Base-by-base conservation (phyloP, 2,797 vertebrate genomes). In the Gobio occitaniae region DNA sequence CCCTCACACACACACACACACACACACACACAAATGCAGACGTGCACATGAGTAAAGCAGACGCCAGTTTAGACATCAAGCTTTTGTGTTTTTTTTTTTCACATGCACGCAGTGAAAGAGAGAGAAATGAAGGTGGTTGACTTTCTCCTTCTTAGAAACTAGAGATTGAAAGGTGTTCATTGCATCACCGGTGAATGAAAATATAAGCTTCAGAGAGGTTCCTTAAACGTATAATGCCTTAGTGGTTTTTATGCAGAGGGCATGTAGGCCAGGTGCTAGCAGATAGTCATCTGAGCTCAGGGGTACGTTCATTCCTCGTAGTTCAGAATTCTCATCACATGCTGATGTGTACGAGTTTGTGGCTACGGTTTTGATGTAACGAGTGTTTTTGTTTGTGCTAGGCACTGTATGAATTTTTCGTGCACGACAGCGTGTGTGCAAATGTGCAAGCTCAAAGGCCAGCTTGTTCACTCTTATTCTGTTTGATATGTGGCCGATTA, bases 31-130 rank as follows among this genome's bases (percentile, higher is more conserved):
- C 66, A 71, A 71, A 88, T 48, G 77, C 74, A 80, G 36, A 66
- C 25, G 65, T 71, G 65, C 78, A 63, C 41, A 36, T 44, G 21
- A 63, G 68, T 12, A 52, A 41, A 77, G 21, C 70, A 86, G 72
- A 86, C 69, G 82, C 65, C 74, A 88, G 79, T 80, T 75, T 83
- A 80, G 70, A 80, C 68, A 90, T 82, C 78, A 84, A 70, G 75
- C 54, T 80, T 79, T 85, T 74, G 59, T 75, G 29, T 85, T 29
- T 17, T 80, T 52, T 78, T 13, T 59, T 83, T 65, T 65, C n/a
- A 68, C 61, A 54, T 54, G 29, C 13, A 61, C 61, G 38, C 21
- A 54, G 32, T 25, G 38, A 36, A 3, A 54, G 25, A 72, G 41
- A 52, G 71, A 83, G 76, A 72, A 71, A 69, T 29, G 63, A 61